Evolutionary conservation across 2,797 vertebrate genomes (phyloP).

Genomic region (Chromis chromis): DNA sequence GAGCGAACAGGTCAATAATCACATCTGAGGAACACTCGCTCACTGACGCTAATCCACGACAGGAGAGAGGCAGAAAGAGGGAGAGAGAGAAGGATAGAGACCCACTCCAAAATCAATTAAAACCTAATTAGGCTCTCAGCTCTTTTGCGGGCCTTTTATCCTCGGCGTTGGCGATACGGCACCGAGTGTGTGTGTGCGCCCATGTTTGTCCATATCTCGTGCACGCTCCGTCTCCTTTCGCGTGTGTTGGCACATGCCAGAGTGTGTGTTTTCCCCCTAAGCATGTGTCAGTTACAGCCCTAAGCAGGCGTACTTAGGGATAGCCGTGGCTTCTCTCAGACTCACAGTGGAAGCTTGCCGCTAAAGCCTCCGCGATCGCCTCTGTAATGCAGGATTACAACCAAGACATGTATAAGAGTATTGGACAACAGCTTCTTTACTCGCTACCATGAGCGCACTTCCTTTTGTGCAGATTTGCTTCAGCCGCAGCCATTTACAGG

Average conservation of each 20-base stretch:
- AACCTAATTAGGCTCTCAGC: slow-evolving; percentile 86
- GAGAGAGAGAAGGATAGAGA: slow-evolving; percentile 69
- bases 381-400: slow-evolving; percentile 75
- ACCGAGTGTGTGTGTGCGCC: slow-evolving; percentile 32
- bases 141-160: slow-evolving; percentile 80
- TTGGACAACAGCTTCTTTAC: slow-evolving; percentile 51
- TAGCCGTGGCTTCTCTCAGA: slow-evolving; percentile 52
- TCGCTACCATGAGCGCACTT: slow-evolving; percentile 17
- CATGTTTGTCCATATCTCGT: slow-evolving; percentile 40
- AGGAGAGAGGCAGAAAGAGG: slow-evolving; percentile 63
- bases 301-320: slow-evolving; percentile 67
- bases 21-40: slow-evolving; percentile 85
- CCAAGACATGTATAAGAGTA: slow-evolving; percentile 54
- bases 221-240: not conserved
- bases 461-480: slow-evolving; percentile 15
- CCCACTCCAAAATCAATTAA: slow-evolving; percentile 88
- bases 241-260: slow-evolving; percentile 56
- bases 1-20: slow-evolving; percentile 85
- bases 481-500: not conserved
- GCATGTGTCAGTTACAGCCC: slow-evolving; percentile 69
- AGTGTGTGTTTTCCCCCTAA: slow-evolving; percentile 66
- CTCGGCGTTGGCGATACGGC: slow-evolving; percentile 60
- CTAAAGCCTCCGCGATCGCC: slow-evolving; percentile 66
- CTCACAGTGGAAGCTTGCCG: slow-evolving; percentile 57
- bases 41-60: slow-evolving; percentile 83